Base-by-base conservation (phyloP, 2,888 invertebrate genomes). In the Tenthredo scrophulariae region DNA sequence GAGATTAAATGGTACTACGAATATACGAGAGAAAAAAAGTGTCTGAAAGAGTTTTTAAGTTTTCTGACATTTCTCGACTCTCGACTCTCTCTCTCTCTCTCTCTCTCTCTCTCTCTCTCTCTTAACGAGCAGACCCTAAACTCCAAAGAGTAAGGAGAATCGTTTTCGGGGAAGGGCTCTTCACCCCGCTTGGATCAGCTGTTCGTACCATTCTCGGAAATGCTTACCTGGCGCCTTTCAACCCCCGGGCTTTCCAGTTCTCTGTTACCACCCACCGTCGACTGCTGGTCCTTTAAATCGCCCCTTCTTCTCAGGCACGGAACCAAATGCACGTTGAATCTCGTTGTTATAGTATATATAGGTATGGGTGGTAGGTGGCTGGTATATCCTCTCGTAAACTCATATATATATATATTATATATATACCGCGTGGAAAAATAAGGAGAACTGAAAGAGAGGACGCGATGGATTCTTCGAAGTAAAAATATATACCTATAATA, bases 211-310 rank as follows among this genome's bases (percentile, higher is more conserved):
- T 80, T 80, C 80, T 80, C 58, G 62, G 80, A 80, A 80, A 80
- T 10, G 80, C 80, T 80, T 80, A 80, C 80, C 80, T 80, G 80
- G 80, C 80, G 37, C 62, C 40, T 80, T 80, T 62, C 37, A 37
- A 37, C 22, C 37, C 37, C 43, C 40, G 62, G 37, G 37, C 37
- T 74, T 74, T 74, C 43, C 72, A 74, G 43, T 13, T 67, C 33
- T 67, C 33, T 67, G 67, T 67, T 67, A 67, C 67, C 67, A 67
- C n/a, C 72, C n/a, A 43, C 72, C 37, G 46, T 46, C 46, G 72
- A 18, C 43, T 72, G 40, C n/a, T 74, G 72, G 72, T 74, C 72
- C 72, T 74, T 74, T 74, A 74, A 74, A 74, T 40, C 22, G n/a
- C 10, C 43, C 72, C 43, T 40, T 18, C 18, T 26, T 15, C 67